Conservation (phyloP, 2,888 invertebrate species). For the Agrotis ipsilon region DNA sequence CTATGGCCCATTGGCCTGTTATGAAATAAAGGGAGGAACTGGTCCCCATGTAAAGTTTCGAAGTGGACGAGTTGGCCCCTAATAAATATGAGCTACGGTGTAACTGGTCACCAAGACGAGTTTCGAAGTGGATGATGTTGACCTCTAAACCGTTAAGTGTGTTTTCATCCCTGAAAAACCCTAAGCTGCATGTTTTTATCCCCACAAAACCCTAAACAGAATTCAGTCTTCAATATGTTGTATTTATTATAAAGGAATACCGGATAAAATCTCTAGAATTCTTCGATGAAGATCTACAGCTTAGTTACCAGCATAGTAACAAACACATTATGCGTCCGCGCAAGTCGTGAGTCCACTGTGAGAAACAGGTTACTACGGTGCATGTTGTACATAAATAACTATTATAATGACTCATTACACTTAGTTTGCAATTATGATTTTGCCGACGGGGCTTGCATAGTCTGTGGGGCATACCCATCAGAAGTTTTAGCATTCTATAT, state of each 20-base stretch:
- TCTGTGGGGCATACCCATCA: slow-evolving; percentile 3
- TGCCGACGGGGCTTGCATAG: slow-evolving; percentile 20
- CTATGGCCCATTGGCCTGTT: too few species aligned
- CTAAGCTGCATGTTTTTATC: too few species aligned
- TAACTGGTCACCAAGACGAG: too few species aligned
- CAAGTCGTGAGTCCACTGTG: slow-evolving; percentile 47
- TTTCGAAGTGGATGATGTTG: too few species aligned
- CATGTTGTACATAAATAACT: slow-evolving; percentile 48
- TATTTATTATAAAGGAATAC: neutral
- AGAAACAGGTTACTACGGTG: slow-evolving; percentile 53
- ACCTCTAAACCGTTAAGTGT: too few species aligned
- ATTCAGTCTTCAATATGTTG: too few species aligned
- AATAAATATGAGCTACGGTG: too few species aligned
- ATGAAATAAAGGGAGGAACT: too few species aligned
- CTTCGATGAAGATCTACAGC: neutral
- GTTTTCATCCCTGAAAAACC: too few species aligned
- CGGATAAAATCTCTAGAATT: neutral
- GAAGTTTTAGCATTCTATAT: neutral
- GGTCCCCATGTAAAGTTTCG: too few species aligned
- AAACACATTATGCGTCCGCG: slow-evolving; percentile 19
- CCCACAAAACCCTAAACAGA: too few species aligned
- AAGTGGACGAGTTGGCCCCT: too few species aligned
- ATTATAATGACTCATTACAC: slow-evolving; percentile 45
- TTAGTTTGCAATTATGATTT: slow-evolving; percentile 51
- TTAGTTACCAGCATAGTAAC: slow-evolving; percentile 37